phyloP scores from a whole-genome alignment of 2,797 vertebrate species.

The Sebastes oblongus region DNA sequence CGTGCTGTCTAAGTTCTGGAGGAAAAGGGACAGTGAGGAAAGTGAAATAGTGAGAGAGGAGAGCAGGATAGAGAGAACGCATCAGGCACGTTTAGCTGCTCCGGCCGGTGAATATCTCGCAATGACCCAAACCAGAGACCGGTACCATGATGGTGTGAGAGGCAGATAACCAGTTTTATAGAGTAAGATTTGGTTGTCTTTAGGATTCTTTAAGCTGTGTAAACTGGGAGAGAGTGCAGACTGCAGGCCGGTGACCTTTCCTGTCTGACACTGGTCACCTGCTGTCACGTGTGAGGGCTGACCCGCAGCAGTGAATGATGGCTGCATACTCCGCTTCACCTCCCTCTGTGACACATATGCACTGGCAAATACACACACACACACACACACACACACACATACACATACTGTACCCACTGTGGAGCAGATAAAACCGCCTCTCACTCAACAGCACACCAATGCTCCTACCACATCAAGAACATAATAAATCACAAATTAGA shows the following conservation, averaged over 20 bases:
- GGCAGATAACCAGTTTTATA: constrained; percentile 35
- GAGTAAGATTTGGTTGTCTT: constrained; percentile 33
- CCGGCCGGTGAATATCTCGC: constrained; percentile 16
- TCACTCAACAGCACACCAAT: constrained; percentile 60
- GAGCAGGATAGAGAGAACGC: constrained; percentile 12
- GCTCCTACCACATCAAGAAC: constrained; percentile 63
- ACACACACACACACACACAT: constrained; percentile 7
- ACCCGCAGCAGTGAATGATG: constrained; percentile 72
- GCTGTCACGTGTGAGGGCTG: constrained; percentile 66
- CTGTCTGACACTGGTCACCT: constrained; percentile 75
- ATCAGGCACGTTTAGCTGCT: constrained; percentile 9
- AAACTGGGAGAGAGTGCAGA: constrained; percentile 36
- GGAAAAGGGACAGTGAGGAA: constrained; percentile 33
- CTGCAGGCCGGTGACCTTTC: constrained; percentile 71
- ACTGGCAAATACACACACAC: constrained; percentile 7
- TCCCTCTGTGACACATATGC: constrained; percentile 24
- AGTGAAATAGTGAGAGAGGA: constrained; percentile 30
- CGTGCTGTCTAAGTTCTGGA: constrained; percentile 36
- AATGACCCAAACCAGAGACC: constrained; percentile 21
- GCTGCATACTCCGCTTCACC: constrained; percentile 50
- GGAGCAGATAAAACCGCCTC: constrained; percentile 50
- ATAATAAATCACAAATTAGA: constrained; percentile 82
- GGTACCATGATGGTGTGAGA: constrained; percentile 7
- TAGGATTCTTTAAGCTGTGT: constrained; percentile 49
- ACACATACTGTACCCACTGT: constrained; percentile 8